phyloP scores from a whole-genome alignment of 2,113 vertebrate genomes.

The Sinocyclocheilus grahami region DNA sequence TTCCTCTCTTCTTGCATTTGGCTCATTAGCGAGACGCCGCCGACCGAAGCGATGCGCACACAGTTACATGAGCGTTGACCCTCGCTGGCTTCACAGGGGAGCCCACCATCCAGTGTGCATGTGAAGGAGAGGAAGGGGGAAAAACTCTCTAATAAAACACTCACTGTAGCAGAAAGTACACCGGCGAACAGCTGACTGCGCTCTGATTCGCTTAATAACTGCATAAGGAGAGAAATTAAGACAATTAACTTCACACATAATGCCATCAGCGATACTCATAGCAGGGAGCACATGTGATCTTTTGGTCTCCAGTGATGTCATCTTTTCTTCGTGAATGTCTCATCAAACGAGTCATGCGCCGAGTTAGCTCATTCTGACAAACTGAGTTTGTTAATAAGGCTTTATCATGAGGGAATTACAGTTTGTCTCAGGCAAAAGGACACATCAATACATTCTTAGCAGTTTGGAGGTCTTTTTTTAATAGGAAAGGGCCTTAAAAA shows the following conservation, averaged over 20 bases:
- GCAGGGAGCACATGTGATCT: constrained; percentile 16
- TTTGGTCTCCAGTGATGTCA: background rate
- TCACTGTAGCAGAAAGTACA: constrained; percentile 6
- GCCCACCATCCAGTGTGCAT: background rate
- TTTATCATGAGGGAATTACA: background rate
- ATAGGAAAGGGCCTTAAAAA: background rate
- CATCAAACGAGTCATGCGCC: constrained; percentile 1
- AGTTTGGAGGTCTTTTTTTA: background rate
- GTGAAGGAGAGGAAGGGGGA: background rate
- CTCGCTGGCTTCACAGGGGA: background rate
- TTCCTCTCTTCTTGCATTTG: constrained; percentile 18
- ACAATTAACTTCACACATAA: constrained; percentile 17
- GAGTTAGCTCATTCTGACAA: constrained; percentile 19
- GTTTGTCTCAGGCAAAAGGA: background rate
- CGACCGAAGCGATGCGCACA: background rate
- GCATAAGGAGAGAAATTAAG: constrained; percentile 20
- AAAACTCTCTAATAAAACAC: background rate
- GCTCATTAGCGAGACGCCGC: background rate
- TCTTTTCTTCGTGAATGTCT: background rate
- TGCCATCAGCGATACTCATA: background rate
- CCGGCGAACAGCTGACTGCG: background rate
- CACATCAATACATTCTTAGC: background rate
- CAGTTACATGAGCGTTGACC: constrained; percentile 25
- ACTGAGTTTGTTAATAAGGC: constrained; percentile 4
- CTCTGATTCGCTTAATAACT: constrained; percentile 36